These are phyloP conservation scores for Trichonephila inaurata DNA, from an alignment of 1,140 invertebrate genomes.

Conservation along the genomic window DNA sequence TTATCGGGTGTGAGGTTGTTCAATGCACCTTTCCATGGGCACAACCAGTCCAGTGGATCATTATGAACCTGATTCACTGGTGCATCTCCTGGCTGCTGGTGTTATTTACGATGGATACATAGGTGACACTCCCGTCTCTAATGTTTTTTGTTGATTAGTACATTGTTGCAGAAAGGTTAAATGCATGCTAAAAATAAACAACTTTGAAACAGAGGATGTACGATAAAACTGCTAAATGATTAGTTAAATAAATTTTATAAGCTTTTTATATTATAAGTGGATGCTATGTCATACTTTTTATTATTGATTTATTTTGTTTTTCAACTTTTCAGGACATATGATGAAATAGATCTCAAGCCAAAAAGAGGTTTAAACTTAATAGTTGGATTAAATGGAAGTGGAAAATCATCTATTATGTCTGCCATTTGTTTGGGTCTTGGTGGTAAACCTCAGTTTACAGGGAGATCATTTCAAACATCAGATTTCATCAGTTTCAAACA, in stretches of 20 bases:
- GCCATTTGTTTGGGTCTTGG: conserved; percentile 95
- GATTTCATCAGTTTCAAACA: conserved; percentile 88
- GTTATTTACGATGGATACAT: no score
- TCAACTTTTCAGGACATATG: conserved; percentile 82
- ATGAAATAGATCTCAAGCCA: conserved; percentile 83
- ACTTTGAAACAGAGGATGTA: background rate
- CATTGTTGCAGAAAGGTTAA: no score
- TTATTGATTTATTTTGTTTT: background rate
- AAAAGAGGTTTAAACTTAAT: conserved; percentile 93
- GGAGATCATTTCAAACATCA: conserved; percentile 78
- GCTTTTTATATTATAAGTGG: background rate
- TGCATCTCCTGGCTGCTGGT: no score
- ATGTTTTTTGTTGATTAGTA: no score
- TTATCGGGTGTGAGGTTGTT: no score
- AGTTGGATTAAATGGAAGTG: conserved; percentile 97
- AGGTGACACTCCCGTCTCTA: no score
- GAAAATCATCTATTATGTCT: conserved; percentile 97
- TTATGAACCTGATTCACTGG: no score
- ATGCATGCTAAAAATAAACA: background rate
- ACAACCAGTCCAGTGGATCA: no score
- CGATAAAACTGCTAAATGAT: background rate
- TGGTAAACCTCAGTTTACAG: conserved; percentile 80
- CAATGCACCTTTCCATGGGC: no score
- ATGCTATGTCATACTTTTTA: background rate
- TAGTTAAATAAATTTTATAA: background rate